Base-by-base conservation (phyloP, 2,888 invertebrate species). In the Scotopteryx bipunctaria region DNA sequence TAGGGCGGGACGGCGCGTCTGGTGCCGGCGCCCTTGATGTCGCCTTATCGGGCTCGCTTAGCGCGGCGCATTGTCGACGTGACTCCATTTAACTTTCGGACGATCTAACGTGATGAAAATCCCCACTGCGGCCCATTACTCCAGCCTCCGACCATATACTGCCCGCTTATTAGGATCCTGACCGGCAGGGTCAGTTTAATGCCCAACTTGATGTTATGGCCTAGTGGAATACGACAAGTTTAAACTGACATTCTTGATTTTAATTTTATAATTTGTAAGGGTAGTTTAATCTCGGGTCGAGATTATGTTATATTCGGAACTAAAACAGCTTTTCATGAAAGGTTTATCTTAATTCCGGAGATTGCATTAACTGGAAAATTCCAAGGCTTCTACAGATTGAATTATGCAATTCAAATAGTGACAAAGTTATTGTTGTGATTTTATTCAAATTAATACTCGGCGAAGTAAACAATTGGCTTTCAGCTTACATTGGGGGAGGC, bases 381-480 rank as follows among this genome's bases (percentile, higher is more conserved):
- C 19, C 17, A 35, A 42, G 14, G 14, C 32, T 49, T 6, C 19
- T 16, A 9, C 11, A 19, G 15, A 9, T 25, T 42, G 15, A 6
- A 21, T 17, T 11, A 42, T 9, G 35, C 11, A 5, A 23, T 3
- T 21, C 8, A 15, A 23, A 31, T 35, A 44, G 40, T 23, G 51
- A 47, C 38, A 45, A 40, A 45, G 11, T 44, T 46, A 45, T 51
- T 57, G 51, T 55, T 55, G 31, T 29, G 25, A 52, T 54, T 61
- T 58, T 64, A 65, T 63, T 59, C 58, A 57, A 63, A 58, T 64
- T 61, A 66, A 67, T 63, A 64, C 59, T 67, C 57, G 52, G 61
- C 50, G 61, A 63, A 64, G 73, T 74, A 79, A 78, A 75, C 77
- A 78, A 73, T 73, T 67, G 73, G 65, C 66, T 65, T 61, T 61